These are phyloP conservation scores for Typhlichthys eigenmanni DNA, from an alignment of 2,797 vertebrate genomes.

Conservation along the genomic window DNA sequence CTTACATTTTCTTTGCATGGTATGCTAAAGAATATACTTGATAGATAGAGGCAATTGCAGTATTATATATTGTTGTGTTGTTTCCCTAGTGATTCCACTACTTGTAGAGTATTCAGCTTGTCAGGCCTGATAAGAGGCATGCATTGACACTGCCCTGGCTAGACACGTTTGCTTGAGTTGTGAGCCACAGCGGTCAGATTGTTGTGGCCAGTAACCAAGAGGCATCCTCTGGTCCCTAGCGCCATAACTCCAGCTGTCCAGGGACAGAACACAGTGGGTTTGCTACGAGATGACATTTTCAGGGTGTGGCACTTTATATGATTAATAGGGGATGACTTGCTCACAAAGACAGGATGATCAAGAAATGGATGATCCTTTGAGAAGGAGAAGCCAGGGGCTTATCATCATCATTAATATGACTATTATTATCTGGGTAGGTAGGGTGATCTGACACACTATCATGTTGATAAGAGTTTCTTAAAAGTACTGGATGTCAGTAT, in stretches of 20 bases:
- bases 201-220: slow-evolving; percentile 51
- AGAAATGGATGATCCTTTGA: slow-evolving; percentile 28
- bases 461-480: background rate
- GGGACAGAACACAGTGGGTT: slow-evolving; percentile 54
- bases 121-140: slow-evolving; percentile 29
- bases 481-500: background rate
- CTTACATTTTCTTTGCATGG: slow-evolving; percentile 13
- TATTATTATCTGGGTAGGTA: slow-evolving; percentile 44
- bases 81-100: background rate
- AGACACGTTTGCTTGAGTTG: slow-evolving; percentile 40
- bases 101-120: slow-evolving; percentile 15
- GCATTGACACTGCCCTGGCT: slow-evolving; percentile 42
- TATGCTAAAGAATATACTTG: slow-evolving; percentile 25
- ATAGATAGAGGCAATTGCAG: background rate
- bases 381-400: slow-evolving; percentile 30
- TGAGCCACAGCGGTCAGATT: slow-evolving; percentile 44
- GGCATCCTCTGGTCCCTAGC: slow-evolving; percentile 47
- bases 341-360: slow-evolving; percentile 9
- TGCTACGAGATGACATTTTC: slow-evolving; percentile 54
- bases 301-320: slow-evolving; percentile 19
- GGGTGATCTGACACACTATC: slow-evolving; percentile 15
- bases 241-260: slow-evolving; percentile 69
- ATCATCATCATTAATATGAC: slow-evolving; percentile 28
- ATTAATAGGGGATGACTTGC: background rate
- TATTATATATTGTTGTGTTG: background rate